Base-by-base conservation (phyloP, 2,888 invertebrate genomes). In the Cantharis flavilabris region DNA sequence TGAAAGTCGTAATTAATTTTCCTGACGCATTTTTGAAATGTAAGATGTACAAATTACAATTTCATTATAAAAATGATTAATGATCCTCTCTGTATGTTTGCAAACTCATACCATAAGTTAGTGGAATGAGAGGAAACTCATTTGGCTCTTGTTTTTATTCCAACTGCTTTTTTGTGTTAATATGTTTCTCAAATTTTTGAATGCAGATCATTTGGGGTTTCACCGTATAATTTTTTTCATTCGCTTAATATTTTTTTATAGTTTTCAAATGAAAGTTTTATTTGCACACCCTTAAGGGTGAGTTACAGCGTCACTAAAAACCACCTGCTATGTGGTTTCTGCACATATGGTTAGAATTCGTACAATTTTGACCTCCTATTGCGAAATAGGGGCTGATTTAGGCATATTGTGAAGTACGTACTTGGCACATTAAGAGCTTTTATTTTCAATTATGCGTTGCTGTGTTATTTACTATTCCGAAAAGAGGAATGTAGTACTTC, bases 371-470 rank as follows among this genome's bases (percentile, higher is more conserved):
- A 79, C 76, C 81, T 80, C 82, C 83, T 76, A 72, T 77, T 69
- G 81, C 62, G 82, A 78, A 75, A 79, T 80, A 79, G 79, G 83
- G 82, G 81, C 76, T 80, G 82, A 82, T 82, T 81, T 81, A 79
- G 81, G 77, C 86, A 67, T 87, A 87, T 87, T 86, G 86, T 84
- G 84, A 84, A 86, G 87, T 86, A 85, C 84, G 85, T 85, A 86
- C 69, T 69, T 69, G 30, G 28, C 30, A 18, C 26, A 30, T 69
- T 69, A 69, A 69, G 16, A 33, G 49, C 49, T 49, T 49, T 49
- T 49, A 49, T 49, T 49, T 49, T n/a, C 49, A 49, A 49, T 49
- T 49, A 49, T 49, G 49, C 18, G 10, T 65, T 65, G 13, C 65
- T 23, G 23, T 11, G 20, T 9, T 23, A 20, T 65, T 65, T 65